These are phyloP conservation scores for roundworm (Caenorhabditis elegans) DNA, from an alignment of 1,140 invertebrate genomes.

Conservation along the genomic window DNA sequence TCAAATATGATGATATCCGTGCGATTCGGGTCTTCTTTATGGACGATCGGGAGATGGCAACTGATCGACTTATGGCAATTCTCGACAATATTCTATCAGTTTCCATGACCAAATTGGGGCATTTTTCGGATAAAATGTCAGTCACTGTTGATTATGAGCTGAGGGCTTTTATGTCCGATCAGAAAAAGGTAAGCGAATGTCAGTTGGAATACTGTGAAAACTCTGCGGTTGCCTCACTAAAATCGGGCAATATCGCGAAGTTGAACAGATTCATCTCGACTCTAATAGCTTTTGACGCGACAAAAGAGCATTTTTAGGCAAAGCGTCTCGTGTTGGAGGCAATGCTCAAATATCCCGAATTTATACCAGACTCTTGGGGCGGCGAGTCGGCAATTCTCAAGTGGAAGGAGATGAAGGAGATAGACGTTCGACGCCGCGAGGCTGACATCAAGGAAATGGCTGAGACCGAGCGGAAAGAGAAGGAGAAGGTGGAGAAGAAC, in stretches of 20 bases:
- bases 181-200: no score
- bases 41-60: not conserved
- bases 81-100: not conserved
- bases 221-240: no score
- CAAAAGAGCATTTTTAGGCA: no score
- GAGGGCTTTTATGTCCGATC: not conserved
- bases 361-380: not conserved
- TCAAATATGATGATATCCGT: constrained; percentile 1
- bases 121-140: not conserved
- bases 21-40: constrained; percentile 1
- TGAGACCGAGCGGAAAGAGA: not conserved
- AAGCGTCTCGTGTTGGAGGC: not conserved
- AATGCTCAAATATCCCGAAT: constrained; percentile 12
- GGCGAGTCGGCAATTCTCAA: constrained; percentile 8
- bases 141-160: not conserved
- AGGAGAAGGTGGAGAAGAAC: not conserved
- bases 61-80: not conserved
- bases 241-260: no score
- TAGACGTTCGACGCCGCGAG: not conserved
- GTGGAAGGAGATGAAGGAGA: constrained; percentile 21
- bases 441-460: not conserved
- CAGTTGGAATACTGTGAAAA: no score
- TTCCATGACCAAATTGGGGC: not conserved
- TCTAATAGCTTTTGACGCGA: no score
- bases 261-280: no score